phyloP scores from a whole-genome alignment of 2,888 invertebrate species.

The Malachius bipustulatus region DNA sequence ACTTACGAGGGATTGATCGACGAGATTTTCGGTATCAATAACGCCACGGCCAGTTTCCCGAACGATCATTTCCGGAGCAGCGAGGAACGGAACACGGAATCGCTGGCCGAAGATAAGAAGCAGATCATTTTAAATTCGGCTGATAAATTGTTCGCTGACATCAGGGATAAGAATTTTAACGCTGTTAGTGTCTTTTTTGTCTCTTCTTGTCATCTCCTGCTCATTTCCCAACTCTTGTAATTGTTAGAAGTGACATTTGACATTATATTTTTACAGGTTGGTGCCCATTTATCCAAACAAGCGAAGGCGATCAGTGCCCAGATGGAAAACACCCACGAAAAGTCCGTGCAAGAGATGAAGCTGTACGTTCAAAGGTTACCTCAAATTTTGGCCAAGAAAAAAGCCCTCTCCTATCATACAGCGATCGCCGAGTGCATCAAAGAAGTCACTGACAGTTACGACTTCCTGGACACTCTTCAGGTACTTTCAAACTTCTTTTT shows the following conservation, averaged over 20 bases:
- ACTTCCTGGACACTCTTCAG: conserved; percentile 35
- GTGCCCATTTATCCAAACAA: conserved; percentile 71
- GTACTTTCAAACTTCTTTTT: too few species aligned
- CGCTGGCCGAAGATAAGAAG: conserved; percentile 52
- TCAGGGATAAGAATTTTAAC: conserved; percentile 88
- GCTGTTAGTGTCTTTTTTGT: too few species aligned
- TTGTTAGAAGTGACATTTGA: not conserved
- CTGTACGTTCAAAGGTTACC: conserved; percentile 84
- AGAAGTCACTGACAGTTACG: conserved; percentile 49
- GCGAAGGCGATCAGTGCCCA: conserved; percentile 78
- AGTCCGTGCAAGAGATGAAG: conserved; percentile 90
- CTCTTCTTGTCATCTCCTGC: not conserved
- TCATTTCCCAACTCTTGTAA: conserved; percentile 3
- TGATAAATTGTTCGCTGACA: conserved; percentile 78
- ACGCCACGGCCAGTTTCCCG: conserved; percentile 70
- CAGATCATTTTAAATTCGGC: conserved; percentile 75
- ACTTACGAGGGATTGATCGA: conserved; percentile 97
- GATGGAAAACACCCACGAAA: conserved; percentile 75
- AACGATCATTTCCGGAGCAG: conserved; percentile 67
- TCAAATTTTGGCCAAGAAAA: conserved; percentile 73
- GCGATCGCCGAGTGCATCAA: conserved; percentile 90
- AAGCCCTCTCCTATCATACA: conserved; percentile 77
- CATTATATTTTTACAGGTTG: conserved; percentile 45
- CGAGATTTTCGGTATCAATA: conserved; percentile 81
- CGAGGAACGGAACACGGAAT: conserved; percentile 49